Evolutionary conservation across 2,797 vertebrate genomes (phyloP).

Genomic region (Pangasius sanitwongsei): DNA sequence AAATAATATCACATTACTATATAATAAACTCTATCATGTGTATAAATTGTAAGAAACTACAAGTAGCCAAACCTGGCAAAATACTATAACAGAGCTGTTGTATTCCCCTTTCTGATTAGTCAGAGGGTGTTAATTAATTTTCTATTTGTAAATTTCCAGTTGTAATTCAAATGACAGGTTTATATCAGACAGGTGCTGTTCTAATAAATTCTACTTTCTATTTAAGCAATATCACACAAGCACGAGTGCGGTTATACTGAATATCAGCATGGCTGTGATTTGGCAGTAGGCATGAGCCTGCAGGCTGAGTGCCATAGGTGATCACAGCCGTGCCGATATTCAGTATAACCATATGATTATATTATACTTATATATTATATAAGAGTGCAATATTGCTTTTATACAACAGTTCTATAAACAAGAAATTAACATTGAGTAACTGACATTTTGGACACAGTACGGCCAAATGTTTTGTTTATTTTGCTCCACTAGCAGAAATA

Average conservation of each 20-base stretch:
- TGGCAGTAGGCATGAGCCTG: too few species aligned
- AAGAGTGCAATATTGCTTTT: too few species aligned
- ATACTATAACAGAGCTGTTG: background rate
- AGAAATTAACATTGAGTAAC: background rate
- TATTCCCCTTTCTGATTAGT: background rate
- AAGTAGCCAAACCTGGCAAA: background rate
- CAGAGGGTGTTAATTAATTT: background rate
- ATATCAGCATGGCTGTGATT: background rate
- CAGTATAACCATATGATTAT: background rate
- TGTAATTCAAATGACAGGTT: background rate
- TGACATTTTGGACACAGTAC: background rate
- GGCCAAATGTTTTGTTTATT: background rate
- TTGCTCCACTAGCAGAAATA: background rate
- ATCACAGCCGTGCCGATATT: background rate
- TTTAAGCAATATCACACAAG: background rate
- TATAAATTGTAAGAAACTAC: too few species aligned
- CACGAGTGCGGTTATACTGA: background rate
- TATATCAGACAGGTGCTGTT: background rate
- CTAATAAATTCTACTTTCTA: background rate
- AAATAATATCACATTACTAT: too few species aligned
- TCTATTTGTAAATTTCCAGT: background rate
- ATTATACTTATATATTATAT: too few species aligned
- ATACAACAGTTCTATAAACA: background rate
- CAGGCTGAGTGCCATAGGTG: background rate
- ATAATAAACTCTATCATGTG: too few species aligned